Base-by-base conservation (phyloP, 2,113 vertebrate genomes). In the Phycodurus eques region DNA sequence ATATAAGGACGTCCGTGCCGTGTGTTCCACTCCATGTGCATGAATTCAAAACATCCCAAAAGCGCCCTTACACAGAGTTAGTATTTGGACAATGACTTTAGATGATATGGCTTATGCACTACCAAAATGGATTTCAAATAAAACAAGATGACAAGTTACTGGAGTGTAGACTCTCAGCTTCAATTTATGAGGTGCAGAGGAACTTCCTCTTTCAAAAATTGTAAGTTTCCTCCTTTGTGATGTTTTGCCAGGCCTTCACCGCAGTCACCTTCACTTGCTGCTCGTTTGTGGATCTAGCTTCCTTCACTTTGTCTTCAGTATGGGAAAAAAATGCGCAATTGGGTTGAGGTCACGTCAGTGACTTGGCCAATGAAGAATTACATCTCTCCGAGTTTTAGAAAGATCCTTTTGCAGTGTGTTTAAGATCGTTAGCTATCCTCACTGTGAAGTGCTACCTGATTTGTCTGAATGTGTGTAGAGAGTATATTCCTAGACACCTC, bases 1-100 rank as follows among this genome's bases (percentile, higher is more conserved):
- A 66, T 47, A 53, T 57, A 69, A 63, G 68, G 74, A 75, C 73
- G 59, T 27, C 17, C 59, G 57, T 15, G 49, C 49, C 63, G 65
- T 60, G 64, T 46, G 27, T 60, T 33, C 13, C 31, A 33, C 31
- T 60, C 57, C 5, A 7, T 42, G 20, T 43, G 8, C 31, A 63
- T 20, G 33, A 70, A 83, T 70, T 62, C 62, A 76, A 73, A 70
- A 49, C 44, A 9, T 8, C 31, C 12, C 31, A 35, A 60, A 60
- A 60, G 13, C 8, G 15, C 31, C 0, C 14, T 61, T 33, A 8
- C 14, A 61, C 59, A 9, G 13, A 35, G 53, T 54, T 22, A 22
- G 15, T 61, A 61, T 61, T 61, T 10, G 59, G 59, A 22, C 31
- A 61, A 35, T 17, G 31, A 31, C 13, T 4, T 59, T 59, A 7